phyloP scores from a whole-genome alignment of 2,797 vertebrate genomes.

The Oreonectes daqikongensis region DNA sequence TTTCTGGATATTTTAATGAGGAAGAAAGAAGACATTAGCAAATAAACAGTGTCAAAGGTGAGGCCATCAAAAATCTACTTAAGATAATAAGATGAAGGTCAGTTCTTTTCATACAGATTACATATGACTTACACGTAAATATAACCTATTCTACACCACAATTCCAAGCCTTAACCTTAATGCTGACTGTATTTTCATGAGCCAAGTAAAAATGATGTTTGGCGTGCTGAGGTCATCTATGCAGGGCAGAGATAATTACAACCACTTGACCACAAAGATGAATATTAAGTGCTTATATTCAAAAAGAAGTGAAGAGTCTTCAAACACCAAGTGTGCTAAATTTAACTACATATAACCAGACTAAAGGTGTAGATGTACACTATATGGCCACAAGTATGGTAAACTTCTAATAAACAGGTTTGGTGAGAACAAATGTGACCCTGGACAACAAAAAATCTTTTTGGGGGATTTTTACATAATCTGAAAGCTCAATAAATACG shows the following conservation, averaged over 20 bases:
- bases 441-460: no score
- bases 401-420: no score
- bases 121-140: conserved; percentile 20
- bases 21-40: conserved; percentile 29
- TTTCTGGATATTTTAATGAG: conserved; percentile 28
- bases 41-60: conserved; percentile 39
- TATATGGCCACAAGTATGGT: no score
- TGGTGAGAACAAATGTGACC: no score
- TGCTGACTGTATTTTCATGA: background rate
- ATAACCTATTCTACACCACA: background rate
- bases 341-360: background rate
- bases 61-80: conserved; percentile 32
- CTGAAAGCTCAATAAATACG: no score
- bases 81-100: conserved; percentile 35
- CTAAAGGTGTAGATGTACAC: background rate
- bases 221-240: conserved; percentile 5
- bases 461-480: no score
- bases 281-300: background rate
- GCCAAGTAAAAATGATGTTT: conserved; percentile 1
- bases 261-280: background rate
- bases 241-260: conserved; percentile 8
- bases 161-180: conserved; percentile 1
- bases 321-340: background rate
- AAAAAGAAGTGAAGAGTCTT: background rate
- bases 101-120: conserved; percentile 10